These are phyloP conservation scores for Eleginops maclovinus DNA, from an alignment of 2,113 vertebrate species.

Conservation along the genomic window DNA sequence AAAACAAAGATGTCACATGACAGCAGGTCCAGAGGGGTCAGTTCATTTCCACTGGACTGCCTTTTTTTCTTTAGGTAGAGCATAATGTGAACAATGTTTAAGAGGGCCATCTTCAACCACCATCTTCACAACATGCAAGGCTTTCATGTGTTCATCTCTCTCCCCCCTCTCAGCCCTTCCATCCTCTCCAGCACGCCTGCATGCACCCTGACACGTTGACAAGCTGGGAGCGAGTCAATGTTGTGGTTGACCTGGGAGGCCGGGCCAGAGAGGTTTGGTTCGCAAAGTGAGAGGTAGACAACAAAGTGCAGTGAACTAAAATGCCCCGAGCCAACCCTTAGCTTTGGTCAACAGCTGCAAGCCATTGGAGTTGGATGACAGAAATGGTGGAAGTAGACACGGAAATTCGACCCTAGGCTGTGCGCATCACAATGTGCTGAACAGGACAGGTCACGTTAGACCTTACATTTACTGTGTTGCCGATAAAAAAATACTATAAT, in stretches of 20 bases:
- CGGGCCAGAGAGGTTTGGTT: conserved; percentile 62
- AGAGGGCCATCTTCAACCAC: conserved; percentile 56
- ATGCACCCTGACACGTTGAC: conserved; percentile 78
- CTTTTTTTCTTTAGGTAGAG: conserved; percentile 47
- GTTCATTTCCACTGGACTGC: conserved; percentile 68
- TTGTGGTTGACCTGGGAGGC: conserved; percentile 75
- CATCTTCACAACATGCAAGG: conserved; percentile 63
- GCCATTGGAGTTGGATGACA: conserved; percentile 28
- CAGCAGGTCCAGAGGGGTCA: conserved; percentile 61
- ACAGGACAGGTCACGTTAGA: conserved; percentile 11
- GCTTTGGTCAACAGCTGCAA: conserved; percentile 64
- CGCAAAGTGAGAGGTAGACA: conserved; percentile 68
- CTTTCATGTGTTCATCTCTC: conserved; percentile 70
- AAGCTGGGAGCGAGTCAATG: conserved; percentile 69
- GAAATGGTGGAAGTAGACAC: conserved; percentile 41
- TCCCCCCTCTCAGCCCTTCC: conserved; percentile 29
- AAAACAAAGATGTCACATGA: conserved; percentile 76
- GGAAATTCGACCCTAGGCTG: conserved; percentile 29
- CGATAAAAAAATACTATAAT: neutral
- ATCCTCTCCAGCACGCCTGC: conserved; percentile 66
- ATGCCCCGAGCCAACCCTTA: conserved; percentile 59
- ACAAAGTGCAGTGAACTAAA: conserved; percentile 69
- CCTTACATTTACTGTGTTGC: neutral
- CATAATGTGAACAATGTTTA: conserved; percentile 69
- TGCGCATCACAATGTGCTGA: conserved; percentile 20